These are phyloP conservation scores for Tachina grossa DNA, from an alignment of 2,888 invertebrate genomes.

Conservation along the genomic window DNA sequence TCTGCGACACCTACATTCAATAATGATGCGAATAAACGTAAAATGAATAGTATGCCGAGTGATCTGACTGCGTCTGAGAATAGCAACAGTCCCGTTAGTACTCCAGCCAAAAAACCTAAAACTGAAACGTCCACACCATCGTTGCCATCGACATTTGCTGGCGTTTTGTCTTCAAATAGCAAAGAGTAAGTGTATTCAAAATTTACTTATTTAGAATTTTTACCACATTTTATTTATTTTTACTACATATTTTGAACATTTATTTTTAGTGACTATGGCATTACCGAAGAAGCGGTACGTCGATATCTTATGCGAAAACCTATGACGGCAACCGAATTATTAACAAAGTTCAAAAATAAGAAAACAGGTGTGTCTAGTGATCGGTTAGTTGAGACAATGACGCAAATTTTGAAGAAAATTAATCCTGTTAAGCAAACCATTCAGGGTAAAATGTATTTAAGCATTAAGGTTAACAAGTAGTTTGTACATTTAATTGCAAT, in stretches of 20 bases:
- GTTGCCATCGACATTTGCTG: conserved; percentile 81
- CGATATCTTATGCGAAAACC: conserved; percentile 98
- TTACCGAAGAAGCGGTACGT: conserved; percentile 96
- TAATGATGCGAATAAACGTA: conserved; percentile 79
- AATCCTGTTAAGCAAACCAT: conserved; percentile 96
- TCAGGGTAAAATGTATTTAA: conserved; percentile 97
- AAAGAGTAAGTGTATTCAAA: conserved; percentile 78
- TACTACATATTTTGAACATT: background rate
- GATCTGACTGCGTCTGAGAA: conserved; percentile 82
- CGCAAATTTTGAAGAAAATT: conserved; percentile 96
- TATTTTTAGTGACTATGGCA: conserved; percentile 90
- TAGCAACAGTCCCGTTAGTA: conserved; percentile 81
- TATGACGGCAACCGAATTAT: conserved; percentile 97
- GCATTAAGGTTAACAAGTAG: conserved; percentile 86
- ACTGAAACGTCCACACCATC: conserved; percentile 78
- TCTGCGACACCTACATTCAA: conserved; percentile 82
- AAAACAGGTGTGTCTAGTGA: conserved; percentile 95
- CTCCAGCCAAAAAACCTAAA: conserved; percentile 82
- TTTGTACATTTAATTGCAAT: background rate
- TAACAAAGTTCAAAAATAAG: conserved; percentile 97
- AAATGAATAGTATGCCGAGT: conserved; percentile 80
- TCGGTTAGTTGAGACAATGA: conserved; percentile 95
- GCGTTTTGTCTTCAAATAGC: conserved; percentile 79
- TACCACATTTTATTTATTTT: too few relatives aligned
- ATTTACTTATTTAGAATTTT: background rate